Percentiles rank a stretch among this genome's conserved stretches.
Conservation (phyloP, 2,797 vertebrate species). For the Tympanoctomys barrerae region DNA sequence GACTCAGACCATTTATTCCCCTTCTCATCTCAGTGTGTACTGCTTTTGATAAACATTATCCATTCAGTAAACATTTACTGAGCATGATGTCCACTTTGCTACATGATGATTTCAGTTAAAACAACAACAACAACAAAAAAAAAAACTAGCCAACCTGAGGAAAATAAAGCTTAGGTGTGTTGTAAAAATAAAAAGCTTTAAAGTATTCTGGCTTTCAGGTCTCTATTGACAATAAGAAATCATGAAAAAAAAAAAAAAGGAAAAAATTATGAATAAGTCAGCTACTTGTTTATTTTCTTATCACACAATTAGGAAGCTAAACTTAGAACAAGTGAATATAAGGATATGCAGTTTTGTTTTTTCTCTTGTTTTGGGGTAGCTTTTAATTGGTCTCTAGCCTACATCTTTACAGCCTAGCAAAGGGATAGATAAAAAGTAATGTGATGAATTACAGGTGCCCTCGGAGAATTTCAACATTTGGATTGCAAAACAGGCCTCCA, state of each 20-base stretch:
- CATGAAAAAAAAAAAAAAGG: neutral
- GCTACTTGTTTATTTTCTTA: slow-evolving; percentile 36
- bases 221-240: neutral
- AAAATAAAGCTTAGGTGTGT: slow-evolving; percentile 8
- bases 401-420: slow-evolving; percentile 20
- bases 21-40: neutral
- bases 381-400: neutral
- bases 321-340: slow-evolving; percentile 35
- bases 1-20: slow-evolving; percentile 5
- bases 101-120: neutral
- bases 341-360: neutral
- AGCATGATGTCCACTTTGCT: neutral
- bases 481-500: neutral
- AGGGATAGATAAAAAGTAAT: slow-evolving; percentile 23
- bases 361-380: neutral
- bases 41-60: neutral
- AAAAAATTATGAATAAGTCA: slow-evolving; percentile 14
- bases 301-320: neutral
- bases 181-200: neutral
- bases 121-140: neutral
- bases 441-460: neutral
- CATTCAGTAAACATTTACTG: neutral
- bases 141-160: neutral
- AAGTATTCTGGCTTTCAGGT: slow-evolving; percentile 23
- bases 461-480: slow-evolving; percentile 39